Evolutionary conservation across 2,888 invertebrate genomes (phyloP).

Genomic region (Phragmatobia fuliginosa): DNA sequence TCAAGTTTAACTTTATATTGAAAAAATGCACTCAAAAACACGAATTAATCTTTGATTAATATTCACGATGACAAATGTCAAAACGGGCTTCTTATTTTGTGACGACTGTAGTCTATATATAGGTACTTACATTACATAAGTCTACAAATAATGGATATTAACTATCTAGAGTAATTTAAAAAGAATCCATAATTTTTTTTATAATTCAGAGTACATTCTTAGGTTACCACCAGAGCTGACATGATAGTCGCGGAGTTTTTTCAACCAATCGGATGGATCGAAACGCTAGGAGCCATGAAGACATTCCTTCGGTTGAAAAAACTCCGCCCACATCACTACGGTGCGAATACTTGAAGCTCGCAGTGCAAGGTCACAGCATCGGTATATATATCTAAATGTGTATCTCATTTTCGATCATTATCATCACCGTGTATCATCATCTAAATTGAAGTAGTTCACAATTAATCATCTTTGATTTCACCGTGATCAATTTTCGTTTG

Average conservation of each 20-base stretch:
- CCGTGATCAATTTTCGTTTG: not conserved
- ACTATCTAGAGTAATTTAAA: no score
- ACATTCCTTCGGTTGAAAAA: conserved; percentile 11
- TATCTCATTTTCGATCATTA: conserved; percentile 8
- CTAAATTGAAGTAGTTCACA: not conserved
- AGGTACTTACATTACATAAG: no score
- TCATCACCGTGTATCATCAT: not conserved
- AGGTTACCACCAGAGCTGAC: conserved; percentile 10
- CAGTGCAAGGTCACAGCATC: not conserved
- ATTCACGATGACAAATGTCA: no score
- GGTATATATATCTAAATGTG: conserved; percentile 10
- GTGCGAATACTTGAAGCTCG: not conserved
- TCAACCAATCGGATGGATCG: conserved; percentile 1
- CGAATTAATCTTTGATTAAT: no score
- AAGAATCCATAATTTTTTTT: not conserved
- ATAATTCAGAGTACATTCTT: not conserved
- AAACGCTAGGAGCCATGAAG: not conserved
- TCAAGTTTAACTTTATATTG: no score
- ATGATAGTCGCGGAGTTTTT: conserved; percentile 14
- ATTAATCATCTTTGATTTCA: not conserved
- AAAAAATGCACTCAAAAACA: no score
- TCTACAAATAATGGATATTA: no score
- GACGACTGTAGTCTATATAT: no score
- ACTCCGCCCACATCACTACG: conserved; percentile 8
- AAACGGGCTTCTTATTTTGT: no score